Evolutionary conservation across 2,113 vertebrate genomes (phyloP), one percentile per base, ranked within the genome.

Genomic region (Tetrax tetrax): DNA sequence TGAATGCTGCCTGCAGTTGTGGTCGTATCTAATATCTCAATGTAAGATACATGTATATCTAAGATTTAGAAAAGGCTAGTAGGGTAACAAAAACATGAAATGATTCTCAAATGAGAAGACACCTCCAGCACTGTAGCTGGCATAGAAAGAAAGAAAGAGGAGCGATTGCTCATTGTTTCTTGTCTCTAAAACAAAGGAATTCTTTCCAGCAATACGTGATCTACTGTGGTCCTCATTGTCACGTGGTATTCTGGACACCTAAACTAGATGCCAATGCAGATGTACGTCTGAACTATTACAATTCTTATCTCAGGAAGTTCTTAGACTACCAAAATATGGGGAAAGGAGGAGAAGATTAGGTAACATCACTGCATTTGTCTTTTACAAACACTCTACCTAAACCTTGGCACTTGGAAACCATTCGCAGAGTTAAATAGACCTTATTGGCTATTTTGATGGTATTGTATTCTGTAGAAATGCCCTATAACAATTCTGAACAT

Each of bases 281-380:
- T 45, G 38, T 59, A 31, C 16, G 24, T 53, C 64, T 38, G 23
- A 82, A 43, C 14, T 59, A 27, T 45, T 63, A 27, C 12, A 64
- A 0, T 31, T 61, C 54, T 51, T 17, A 14, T 59, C 60, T 77
- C 0, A 0, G 50, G 22, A 85, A 37, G 27, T 59, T 68, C 37
- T 77, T 72, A 11, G 2, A 5, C 16, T 69, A 54, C 43, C 33
- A 50, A 72, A 72, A 41, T 27, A 48, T 0, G 11, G 37, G n/a
- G 23, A 54, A 64, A 45, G 45, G 72, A 72, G 47, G 23, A 27
- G 38, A 45, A 12, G 29, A 41, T 69, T 50, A n/a, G 35, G 24
- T 69, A 76, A 38, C 15, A 48, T 63, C 59, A 15, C 24, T 50
- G 17, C 20, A 35, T 86, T 85, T 91, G 51, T 45, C 31, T 50